Percentiles rank a stretch among this genome's conserved stretches.
These are phyloP conservation scores for Sarcophaga rosellei DNA, from an alignment of 2,888 invertebrate genomes.

Conservation along the genomic window DNA sequence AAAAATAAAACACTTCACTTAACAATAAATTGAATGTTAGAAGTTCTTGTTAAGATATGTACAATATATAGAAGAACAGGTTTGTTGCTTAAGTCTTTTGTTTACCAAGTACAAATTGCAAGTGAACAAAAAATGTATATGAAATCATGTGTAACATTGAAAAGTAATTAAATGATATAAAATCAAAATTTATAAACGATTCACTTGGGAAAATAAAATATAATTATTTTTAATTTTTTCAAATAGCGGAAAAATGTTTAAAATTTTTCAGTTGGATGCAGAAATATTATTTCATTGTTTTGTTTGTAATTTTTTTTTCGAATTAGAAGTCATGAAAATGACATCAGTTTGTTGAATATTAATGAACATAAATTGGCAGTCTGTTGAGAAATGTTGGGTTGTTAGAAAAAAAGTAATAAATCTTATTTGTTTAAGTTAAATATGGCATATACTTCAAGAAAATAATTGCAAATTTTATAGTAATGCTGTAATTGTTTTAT, in stretches of 20 bases:
- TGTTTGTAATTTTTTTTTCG: background rate
- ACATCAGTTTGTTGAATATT: slow-evolving; percentile 38
- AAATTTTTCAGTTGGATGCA: slow-evolving; percentile 6
- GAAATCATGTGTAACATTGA: slow-evolving; percentile 40
- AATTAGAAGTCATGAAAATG: slow-evolving; percentile 21
- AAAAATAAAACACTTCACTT: slow-evolving; percentile 17
- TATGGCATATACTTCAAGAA: too few species aligned
- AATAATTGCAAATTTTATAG: too few species aligned
- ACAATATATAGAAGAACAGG: slow-evolving; percentile 41
- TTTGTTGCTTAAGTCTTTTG: slow-evolving; percentile 67
- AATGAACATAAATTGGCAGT: slow-evolving; percentile 26
- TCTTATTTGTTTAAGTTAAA: slow-evolving; percentile 7
- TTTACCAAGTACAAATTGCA: slow-evolving; percentile 26
- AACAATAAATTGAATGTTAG: slow-evolving; percentile 35
- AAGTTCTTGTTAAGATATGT: slow-evolving; percentile 15
- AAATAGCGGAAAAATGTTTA: slow-evolving; percentile 10
- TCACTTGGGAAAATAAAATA: slow-evolving; percentile 19
- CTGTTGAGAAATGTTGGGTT: background rate
- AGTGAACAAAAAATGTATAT: background rate
- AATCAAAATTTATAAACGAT: slow-evolving; percentile 38
- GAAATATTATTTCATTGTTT: background rate
- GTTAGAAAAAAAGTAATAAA: background rate
- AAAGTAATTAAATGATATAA: slow-evolving; percentile 48
- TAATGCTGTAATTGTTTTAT: too few species aligned
- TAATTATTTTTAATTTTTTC: background rate